phyloP scores from a whole-genome alignment of 2,888 invertebrate species.

The Chrysopilus asiliformis region DNA sequence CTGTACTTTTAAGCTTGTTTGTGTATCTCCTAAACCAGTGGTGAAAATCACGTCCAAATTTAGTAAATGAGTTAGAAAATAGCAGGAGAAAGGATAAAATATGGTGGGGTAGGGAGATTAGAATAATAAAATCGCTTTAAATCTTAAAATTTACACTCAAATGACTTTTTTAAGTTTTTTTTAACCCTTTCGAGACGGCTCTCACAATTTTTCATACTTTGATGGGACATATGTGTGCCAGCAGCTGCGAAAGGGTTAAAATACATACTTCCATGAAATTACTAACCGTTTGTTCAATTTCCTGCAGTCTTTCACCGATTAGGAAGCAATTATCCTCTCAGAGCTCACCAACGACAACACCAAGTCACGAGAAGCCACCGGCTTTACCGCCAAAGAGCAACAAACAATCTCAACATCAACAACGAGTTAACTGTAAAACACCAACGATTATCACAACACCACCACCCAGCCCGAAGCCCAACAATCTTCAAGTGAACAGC shows the following conservation, averaged over 20 bases:
- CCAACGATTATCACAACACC: slow-evolving; percentile 37
- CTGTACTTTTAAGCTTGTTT: too few species aligned
- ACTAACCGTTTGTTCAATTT: slow-evolving; percentile 11
- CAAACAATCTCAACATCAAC: slow-evolving; percentile 41
- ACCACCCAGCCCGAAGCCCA: slow-evolving; percentile 35
- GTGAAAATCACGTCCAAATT: too few species aligned
- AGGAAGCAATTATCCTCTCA: slow-evolving; percentile 14
- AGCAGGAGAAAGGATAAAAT: neutral
- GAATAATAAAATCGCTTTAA: neutral
- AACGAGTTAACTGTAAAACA: slow-evolving; percentile 36
- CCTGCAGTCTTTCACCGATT: slow-evolving; percentile 15
- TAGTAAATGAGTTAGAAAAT: too few species aligned
- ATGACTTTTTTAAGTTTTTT: too few species aligned
- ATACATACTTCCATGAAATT: neutral
- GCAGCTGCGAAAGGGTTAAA: too few species aligned
- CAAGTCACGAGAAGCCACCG: slow-evolving; percentile 38
- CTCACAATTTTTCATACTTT: too few species aligned
- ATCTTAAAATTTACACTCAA: too few species aligned
- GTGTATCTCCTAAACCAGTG: too few species aligned
- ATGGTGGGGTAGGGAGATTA: neutral
- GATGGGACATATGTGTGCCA: too few species aligned
- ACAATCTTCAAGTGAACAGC: slow-evolving; percentile 7
- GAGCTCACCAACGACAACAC: slow-evolving; percentile 15
- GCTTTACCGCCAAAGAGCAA: slow-evolving; percentile 48
- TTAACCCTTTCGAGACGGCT: too few species aligned